Conservation (phyloP, 2,888 invertebrate genomes). For the Taenaris catops region DNA sequence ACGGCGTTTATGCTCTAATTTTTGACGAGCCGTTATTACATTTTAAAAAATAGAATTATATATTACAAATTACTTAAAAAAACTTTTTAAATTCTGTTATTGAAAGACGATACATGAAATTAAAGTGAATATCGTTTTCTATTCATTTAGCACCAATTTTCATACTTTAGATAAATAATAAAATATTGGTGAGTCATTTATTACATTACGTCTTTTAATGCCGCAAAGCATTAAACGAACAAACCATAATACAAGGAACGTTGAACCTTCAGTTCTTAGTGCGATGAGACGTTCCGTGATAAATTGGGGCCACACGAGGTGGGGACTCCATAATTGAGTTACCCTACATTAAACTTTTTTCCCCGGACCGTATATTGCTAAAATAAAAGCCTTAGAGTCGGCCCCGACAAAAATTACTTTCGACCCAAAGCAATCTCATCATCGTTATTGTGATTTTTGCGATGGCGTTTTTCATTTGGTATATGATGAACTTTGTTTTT, state of each 20-base stretch:
- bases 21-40: too few species aligned
- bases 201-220: constrained; percentile 5
- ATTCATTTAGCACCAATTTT: too few species aligned
- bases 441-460: constrained; percentile 43
- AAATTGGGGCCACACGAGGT: constrained; percentile 44
- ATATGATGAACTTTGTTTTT: constrained; percentile 25
- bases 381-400: constrained; percentile 51
- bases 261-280: constrained; percentile 8
- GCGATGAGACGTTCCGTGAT: constrained; percentile 26
- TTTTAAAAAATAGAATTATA: too few species aligned
- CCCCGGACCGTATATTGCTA: constrained; percentile 50
- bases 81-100: too few species aligned
- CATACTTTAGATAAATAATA: background rate
- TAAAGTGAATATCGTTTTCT: too few species aligned
- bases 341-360: constrained; percentile 64
- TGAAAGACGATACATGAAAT: too few species aligned
- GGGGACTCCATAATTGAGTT: constrained; percentile 55
- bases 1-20: too few species aligned
- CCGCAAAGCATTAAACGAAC: too few species aligned
- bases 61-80: too few species aligned
- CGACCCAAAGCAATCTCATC: constrained; percentile 45
- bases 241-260: constrained; percentile 2
- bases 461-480: constrained; percentile 34
- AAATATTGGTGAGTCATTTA: constrained; percentile 1
- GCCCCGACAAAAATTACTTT: constrained; percentile 45